These are phyloP conservation scores for Agapornis roseicollis DNA, from an alignment of 2,113 vertebrate species.

Conservation along the genomic window DNA sequence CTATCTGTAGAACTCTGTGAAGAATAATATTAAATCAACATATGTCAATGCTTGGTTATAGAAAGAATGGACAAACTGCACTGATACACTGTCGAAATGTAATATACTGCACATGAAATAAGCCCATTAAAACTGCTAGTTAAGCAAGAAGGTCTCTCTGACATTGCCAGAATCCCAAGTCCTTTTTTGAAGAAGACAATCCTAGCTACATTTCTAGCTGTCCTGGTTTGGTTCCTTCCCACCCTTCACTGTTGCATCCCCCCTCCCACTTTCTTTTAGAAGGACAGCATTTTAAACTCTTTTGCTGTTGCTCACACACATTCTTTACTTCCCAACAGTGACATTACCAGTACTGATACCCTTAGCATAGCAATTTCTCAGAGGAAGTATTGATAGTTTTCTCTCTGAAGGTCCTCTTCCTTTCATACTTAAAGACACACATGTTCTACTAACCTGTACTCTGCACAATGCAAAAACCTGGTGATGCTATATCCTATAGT, in stretches of 20 bases:
- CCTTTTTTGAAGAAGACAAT: background rate
- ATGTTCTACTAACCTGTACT: background rate
- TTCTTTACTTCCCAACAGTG: background rate
- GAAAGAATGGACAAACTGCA: background rate
- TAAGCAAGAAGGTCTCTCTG: background rate
- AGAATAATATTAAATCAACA: constrained; percentile 23
- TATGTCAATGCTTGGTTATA: background rate
- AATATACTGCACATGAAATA: background rate
- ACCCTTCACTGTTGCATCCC: background rate
- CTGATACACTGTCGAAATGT: background rate
- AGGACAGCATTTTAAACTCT: background rate
- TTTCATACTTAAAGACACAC: background rate
- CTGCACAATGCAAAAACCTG: background rate
- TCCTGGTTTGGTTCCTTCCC: background rate
- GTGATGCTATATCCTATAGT: background rate
- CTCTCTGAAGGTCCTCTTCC: background rate
- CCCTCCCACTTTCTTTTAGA: accelerated
- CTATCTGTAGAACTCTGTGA: background rate
- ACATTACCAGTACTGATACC: background rate
- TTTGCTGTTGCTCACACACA: background rate
- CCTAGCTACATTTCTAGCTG: background rate
- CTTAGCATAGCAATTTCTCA: background rate
- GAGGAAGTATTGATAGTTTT: accelerated
- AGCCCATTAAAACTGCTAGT: background rate
- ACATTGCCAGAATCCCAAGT: background rate